A percentile compares a stretch with the other conserved stretches of the same genome.
These are phyloP conservation scores for Parazoanthus atlanticus DNA, from an alignment of 92 coral and sea anemone species.

Conservation along the genomic window DNA sequence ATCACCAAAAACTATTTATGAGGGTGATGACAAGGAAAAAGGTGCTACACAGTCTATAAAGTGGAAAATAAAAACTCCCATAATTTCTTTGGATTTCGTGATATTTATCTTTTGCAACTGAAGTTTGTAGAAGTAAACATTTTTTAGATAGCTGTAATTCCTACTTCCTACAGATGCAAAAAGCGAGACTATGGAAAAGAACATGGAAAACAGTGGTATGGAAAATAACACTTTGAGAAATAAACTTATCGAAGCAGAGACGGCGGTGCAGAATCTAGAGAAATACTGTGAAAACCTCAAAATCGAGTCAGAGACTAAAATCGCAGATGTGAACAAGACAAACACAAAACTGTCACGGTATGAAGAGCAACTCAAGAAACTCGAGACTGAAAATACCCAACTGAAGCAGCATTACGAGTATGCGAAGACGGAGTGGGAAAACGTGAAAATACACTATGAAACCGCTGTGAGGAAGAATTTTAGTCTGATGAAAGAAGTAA, in stretches of 20 bases:
- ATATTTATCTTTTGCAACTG: no score
- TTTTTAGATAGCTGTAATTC: background rate
- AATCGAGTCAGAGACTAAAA: background rate
- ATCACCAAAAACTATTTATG: no score
- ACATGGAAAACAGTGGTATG: background rate
- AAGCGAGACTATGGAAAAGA: background rate
- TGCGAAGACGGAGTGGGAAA: conserved; percentile 10
- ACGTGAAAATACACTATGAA: conserved; percentile 7
- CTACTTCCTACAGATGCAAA: background rate
- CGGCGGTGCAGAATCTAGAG: background rate
- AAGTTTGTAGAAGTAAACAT: no score
- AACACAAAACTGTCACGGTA: conserved; percentile 1
- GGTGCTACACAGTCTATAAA: no score
- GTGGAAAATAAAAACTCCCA: no score
- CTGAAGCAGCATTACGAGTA: conserved; percentile 5
- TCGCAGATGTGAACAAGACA: background rate
- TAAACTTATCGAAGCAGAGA: background rate
- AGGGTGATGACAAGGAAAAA: no score
- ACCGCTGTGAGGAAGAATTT: background rate
- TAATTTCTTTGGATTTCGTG: no score
- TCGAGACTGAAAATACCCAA: background rate
- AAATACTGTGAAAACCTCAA: background rate
- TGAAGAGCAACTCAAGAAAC: background rate
- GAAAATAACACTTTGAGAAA: background rate
- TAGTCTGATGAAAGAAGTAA: background rate